These are phyloP conservation scores for Macrotus californicus DNA, from an alignment of 2,113 vertebrate species.

Conservation along the genomic window DNA sequence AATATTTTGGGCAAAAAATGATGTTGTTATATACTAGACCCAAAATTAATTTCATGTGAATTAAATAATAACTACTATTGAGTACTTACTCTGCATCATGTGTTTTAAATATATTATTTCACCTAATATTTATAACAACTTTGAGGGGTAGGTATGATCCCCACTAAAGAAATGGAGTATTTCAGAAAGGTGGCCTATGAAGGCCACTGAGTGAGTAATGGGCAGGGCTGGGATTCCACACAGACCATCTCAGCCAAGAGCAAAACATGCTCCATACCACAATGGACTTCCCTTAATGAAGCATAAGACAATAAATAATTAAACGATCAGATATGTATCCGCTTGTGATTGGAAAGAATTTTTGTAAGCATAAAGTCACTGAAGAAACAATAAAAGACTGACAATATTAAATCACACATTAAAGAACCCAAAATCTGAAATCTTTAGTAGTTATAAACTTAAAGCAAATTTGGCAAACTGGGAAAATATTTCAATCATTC, in stretches of 20 bases:
- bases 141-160: not conserved
- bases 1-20: not conserved
- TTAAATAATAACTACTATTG: not conserved
- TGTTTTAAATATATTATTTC: not conserved
- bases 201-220: not conserved
- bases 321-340: not conserved
- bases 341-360: not conserved
- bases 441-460: not conserved
- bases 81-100: not conserved
- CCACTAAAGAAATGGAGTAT: not conserved
- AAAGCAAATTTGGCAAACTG: not conserved
- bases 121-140: not conserved
- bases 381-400: not conserved
- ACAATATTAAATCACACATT: not conserved
- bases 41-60: not conserved
- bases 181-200: not conserved
- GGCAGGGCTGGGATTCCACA: not conserved
- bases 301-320: not conserved
- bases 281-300: not conserved
- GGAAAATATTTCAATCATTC: not conserved
- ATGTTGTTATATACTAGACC: not conserved
- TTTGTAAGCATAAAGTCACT: not conserved
- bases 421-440: not conserved
- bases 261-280: accelerated
- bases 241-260: not conserved